These are phyloP conservation scores for Drosophila kanapiae DNA, from an alignment of 1,140 invertebrate species.

Conservation along the genomic window DNA sequence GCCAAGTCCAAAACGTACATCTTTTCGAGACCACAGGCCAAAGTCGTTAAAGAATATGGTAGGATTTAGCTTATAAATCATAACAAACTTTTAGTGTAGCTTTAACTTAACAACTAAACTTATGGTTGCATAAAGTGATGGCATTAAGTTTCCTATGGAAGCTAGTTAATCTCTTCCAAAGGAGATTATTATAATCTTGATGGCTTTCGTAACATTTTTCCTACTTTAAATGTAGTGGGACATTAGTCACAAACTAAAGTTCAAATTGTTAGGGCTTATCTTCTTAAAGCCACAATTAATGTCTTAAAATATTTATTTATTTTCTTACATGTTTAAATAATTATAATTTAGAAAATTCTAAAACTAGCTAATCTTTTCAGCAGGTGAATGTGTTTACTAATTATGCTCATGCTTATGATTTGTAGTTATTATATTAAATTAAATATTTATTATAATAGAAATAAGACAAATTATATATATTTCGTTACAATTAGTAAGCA, in stretches of 20 bases:
- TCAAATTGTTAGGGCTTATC: too few species aligned
- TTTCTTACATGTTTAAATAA: background rate
- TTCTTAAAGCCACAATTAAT: background rate
- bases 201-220: background rate
- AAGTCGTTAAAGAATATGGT: background rate
- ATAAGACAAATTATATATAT: too few species aligned
- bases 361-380: too few species aligned
- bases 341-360: too few species aligned
- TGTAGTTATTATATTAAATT: too few species aligned
- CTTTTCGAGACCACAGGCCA: background rate
- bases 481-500: background rate
- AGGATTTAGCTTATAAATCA: background rate
- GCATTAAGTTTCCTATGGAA: background rate
- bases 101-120: slow-evolving; percentile 1
- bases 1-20: background rate
- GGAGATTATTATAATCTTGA: background rate
- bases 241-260: background rate
- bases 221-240: background rate
- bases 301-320: background rate
- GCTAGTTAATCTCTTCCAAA: background rate
- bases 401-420: too few species aligned
- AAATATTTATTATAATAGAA: too few species aligned
- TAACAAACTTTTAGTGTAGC: too few species aligned
- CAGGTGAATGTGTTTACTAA: too few species aligned
- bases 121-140: background rate